Evolutionary conservation across 2,888 invertebrate genomes (phyloP), one percentile per base, ranked within the genome.

Genomic region (Phalera bucephala): DNA sequence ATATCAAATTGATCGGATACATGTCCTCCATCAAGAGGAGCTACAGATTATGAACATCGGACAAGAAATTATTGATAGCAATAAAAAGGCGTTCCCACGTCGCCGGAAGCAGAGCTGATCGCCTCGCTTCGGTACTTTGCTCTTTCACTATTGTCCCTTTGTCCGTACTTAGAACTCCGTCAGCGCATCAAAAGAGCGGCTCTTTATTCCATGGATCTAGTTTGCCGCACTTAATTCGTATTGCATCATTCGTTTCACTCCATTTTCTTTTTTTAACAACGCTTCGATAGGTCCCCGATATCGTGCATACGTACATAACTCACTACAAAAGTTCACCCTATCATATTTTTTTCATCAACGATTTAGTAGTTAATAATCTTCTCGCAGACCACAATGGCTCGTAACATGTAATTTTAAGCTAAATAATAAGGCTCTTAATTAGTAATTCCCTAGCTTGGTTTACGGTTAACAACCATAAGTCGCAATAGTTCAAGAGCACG

Each of bases 81-180:
- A 72, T 75, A 72, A 77, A 76, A 72, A 74, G 75, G 69, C 72
- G 70, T 86, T 88, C 87, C 81, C 86, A 88, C 85, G 85, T 78
- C 68, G 66, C 74, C 79, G 83, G 87, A 86, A 82, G 70, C 71
- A 52, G 63, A 66, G 64, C 71, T 76, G 73, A 81, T 78, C 67
- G 83, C 83, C 80, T 84, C 83, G 87, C 84, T 84, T 64, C 81
- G 76, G 76, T 85, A 82, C 86, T 80, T 73, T 69, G 68, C 74
- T 79, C 80, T 80, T 82, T 80, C 69, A 67, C 79, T 73, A 78
- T 82, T 85, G 81, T 80, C 79, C 78, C 73, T 77, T 81, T 83
- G 84, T 83, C 74, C 72, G 67, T 75, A 75, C 68, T 76, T 72
- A 73, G 59, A 37, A 65, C 70, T 72, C 62, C 73, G 72, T 74